Percentiles rank a stretch among this genome's conserved stretches.
Conservation (phyloP, 2,113 vertebrate species). For the Arizona elegans region DNA sequence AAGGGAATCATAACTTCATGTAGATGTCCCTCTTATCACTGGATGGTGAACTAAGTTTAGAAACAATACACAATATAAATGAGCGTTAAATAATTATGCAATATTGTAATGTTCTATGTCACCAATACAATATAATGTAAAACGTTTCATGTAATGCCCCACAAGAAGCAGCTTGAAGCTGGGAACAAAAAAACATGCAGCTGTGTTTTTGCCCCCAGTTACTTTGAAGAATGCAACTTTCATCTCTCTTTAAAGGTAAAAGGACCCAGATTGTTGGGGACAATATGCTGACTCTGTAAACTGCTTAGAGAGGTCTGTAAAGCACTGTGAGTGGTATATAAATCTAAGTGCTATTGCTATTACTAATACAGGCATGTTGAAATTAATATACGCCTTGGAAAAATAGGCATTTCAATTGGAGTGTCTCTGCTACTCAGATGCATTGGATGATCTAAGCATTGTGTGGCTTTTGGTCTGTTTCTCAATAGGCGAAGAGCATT, state of each 20-base stretch:
- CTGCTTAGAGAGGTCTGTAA: no score
- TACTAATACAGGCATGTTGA: neutral
- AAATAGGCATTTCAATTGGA: neutral
- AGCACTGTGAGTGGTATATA: no score
- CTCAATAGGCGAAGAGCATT: slow-evolving; percentile 90
- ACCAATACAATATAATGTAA: neutral
- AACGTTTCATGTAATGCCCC: neutral
- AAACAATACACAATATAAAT: neutral
- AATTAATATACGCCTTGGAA: neutral
- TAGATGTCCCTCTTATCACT: neutral
- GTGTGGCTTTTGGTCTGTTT: neutral
- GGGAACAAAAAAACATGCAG: neutral
- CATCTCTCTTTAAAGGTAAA: neutral
- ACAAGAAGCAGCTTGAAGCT: slow-evolving; percentile 24
- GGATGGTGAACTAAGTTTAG: neutral
- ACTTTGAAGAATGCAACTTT: slow-evolving; percentile 19
- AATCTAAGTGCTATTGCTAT: no score
- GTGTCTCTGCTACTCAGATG: neutral
- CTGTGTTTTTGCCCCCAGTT: neutral
- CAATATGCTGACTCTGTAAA: no score
- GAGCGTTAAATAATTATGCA: neutral
- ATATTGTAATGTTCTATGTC: neutral
- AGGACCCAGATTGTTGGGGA: no score
- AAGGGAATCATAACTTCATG: neutral
- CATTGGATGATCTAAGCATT: neutral